These are phyloP conservation scores for Blennius ocellaris DNA, from an alignment of 2,113 vertebrate species.

Conservation along the genomic window DNA sequence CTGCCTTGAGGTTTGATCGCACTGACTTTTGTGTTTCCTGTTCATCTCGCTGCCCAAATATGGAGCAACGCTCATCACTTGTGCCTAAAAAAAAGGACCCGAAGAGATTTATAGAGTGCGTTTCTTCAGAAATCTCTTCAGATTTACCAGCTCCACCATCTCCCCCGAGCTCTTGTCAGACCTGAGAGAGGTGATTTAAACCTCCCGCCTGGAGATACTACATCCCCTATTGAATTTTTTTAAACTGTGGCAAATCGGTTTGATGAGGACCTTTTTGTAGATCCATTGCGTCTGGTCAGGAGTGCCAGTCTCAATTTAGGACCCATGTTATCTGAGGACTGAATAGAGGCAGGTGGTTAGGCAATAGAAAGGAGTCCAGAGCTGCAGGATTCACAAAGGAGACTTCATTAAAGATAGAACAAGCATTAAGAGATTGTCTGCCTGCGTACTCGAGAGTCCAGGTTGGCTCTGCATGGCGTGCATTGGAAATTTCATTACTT, in stretches of 20 bases:
- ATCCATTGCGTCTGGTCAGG: neutral
- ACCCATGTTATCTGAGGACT: conserved; percentile 47
- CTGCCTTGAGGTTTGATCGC: too few species aligned
- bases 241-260: conserved; percentile 16
- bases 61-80: conserved; percentile 18
- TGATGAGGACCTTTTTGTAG: too few species aligned
- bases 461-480: neutral
- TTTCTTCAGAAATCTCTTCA: conserved; percentile 1
- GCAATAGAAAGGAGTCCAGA: conserved; percentile 33
- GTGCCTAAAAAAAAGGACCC: neutral
- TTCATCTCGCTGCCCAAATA: neutral
- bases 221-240: neutral
- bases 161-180: neutral
- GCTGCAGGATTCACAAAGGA: conserved; percentile 45
- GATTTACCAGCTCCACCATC: neutral
- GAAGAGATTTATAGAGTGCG: too few species aligned
- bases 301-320: conserved; percentile 31
- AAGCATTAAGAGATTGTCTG: conserved; percentile 26
- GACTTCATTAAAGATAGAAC: conserved; percentile 65
- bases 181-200: neutral
- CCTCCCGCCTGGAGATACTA: neutral
- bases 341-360: conserved; percentile 58
- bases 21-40: conserved; percentile 11
- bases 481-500: conserved; percentile 61
- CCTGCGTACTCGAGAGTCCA: neutral